These are phyloP conservation scores for Nasonia longicornis DNA, from an alignment of 1,140 invertebrate genomes.

Conservation along the genomic window DNA sequence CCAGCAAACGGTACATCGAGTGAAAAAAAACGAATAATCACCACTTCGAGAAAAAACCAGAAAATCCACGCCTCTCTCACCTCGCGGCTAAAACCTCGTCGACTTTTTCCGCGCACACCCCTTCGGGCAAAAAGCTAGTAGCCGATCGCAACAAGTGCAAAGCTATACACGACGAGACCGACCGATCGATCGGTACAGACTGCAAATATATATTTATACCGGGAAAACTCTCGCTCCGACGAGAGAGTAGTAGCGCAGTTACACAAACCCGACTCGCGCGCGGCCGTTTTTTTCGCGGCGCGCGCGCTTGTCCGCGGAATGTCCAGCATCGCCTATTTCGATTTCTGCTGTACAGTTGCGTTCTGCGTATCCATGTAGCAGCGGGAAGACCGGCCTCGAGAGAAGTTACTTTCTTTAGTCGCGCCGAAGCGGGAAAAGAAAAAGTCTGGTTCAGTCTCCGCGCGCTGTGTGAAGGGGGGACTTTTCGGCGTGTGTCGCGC, in stretches of 20 bases:
- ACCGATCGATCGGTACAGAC: background rate
- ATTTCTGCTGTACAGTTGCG: constrained; percentile 43
- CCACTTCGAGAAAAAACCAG: no score
- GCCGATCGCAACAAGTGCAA: background rate
- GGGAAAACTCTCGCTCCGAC: constrained; percentile 56
- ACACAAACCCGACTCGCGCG: background rate
- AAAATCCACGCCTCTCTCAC: no score
- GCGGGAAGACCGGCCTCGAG: constrained; percentile 12
- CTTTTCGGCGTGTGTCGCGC: background rate
- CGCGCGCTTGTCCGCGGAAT: constrained; percentile 31
- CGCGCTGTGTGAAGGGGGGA: background rate
- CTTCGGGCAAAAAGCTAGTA: background rate
- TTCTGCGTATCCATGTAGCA: constrained; percentile 41
- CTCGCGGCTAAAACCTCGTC: background rate
- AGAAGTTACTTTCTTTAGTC: constrained; percentile 39
- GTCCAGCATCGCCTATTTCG: constrained; percentile 48
- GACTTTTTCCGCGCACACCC: constrained; percentile 8
- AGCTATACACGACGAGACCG: background rate
- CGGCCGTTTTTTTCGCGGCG: constrained; percentile 10
- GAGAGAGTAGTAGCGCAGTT: constrained; percentile 26
- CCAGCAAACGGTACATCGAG: no score
- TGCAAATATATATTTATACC: constrained; percentile 34
- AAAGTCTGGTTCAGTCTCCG: background rate
- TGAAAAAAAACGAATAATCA: no score
- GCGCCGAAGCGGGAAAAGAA: background rate